Conservation (phyloP, 2,797 vertebrate genomes). For the Hyperoplus immaculatus region DNA sequence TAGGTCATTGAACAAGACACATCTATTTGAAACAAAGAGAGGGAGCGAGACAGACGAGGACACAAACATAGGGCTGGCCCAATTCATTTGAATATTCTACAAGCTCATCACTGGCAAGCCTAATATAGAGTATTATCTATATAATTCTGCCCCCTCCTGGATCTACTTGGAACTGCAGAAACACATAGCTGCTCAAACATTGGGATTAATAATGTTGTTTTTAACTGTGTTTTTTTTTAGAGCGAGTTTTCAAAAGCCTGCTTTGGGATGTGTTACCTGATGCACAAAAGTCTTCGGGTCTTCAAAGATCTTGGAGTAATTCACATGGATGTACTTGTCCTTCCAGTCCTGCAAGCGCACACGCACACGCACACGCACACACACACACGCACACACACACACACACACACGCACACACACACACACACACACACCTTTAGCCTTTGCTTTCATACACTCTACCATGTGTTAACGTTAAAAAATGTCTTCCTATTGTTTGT, state of each 20-base stretch:
- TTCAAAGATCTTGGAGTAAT: constrained; percentile 89
- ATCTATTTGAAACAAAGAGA: background rate
- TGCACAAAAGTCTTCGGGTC: constrained; percentile 80
- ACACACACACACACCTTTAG: background rate
- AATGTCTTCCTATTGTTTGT: background rate
- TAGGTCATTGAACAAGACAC: background rate
- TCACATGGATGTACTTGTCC: constrained; percentile 90
- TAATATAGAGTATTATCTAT: too few species aligned
- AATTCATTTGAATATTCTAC: too few species aligned
- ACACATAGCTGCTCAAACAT: too few species aligned
- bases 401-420: background rate
- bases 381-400: background rate
- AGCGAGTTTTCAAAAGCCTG: background rate
- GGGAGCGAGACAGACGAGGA: background rate
- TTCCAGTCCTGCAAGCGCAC: constrained; percentile 88
- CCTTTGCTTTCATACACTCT: fast-evolving
- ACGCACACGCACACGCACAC: background rate
- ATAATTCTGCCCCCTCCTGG: too few species aligned
- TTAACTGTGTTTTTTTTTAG: too few species aligned
- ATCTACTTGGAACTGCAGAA: too few species aligned
- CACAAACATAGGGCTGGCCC: too few species aligned
- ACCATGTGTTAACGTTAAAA: background rate
- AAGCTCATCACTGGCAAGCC: too few species aligned
- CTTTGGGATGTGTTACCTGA: constrained; percentile 78
- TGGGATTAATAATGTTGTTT: too few species aligned